These are phyloP conservation scores for Nothocercus nigrocapillus DNA, from an alignment of 2,113 vertebrate genomes.

Conservation along the genomic window DNA sequence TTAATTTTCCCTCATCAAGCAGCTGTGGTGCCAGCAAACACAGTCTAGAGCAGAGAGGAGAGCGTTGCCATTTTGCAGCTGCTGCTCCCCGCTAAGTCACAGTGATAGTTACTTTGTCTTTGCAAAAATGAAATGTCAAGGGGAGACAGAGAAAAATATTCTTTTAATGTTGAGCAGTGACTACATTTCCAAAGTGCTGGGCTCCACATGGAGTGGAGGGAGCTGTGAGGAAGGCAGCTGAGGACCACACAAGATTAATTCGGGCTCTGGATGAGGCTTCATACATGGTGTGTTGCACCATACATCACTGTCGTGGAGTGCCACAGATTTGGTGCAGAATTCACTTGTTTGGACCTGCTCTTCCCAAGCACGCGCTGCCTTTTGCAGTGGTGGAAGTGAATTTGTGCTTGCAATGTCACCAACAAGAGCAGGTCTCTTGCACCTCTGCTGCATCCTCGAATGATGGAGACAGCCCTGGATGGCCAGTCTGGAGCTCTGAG, in stretches of 20 bases:
- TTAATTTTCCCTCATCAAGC: conserved; percentile 8
- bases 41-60: background rate
- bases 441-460: background rate
- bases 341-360: background rate
- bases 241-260: conserved; percentile 18
- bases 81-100: background rate
- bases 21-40: background rate
- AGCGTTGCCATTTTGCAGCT: background rate
- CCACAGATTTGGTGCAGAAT: background rate
- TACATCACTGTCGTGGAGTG: background rate
- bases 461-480: background rate
- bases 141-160: background rate
- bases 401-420: background rate
- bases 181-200: background rate
- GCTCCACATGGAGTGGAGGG: background rate
- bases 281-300: background rate
- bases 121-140: conserved; percentile 24
- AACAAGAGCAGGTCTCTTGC: background rate
- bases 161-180: background rate
- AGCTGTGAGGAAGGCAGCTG: background rate
- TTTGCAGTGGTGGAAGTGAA: fast-evolving
- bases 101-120: conserved; percentile 35
- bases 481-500: background rate
- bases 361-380: fast-evolving
- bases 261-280: background rate